phyloP scores from a whole-genome alignment of 2,113 vertebrate genomes.

The Zosterops borbonicus region DNA sequence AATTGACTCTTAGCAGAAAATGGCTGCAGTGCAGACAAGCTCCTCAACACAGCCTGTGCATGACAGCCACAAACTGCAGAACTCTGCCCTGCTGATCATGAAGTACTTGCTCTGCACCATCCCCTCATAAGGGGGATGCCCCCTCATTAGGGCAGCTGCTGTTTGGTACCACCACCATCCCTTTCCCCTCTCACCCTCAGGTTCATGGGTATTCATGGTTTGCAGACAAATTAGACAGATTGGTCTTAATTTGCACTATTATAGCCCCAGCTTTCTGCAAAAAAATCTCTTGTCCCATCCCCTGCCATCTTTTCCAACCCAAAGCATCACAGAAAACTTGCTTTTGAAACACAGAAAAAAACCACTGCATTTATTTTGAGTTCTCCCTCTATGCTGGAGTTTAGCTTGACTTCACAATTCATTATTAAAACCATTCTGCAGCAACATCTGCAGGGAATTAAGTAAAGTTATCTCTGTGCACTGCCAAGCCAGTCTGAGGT shows the following conservation, averaged over 20 bases:
- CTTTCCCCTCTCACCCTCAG: rapidly evolving
- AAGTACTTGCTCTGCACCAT: background rate
- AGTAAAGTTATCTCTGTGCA: conserved; percentile 44
- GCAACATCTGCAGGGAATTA: conserved; percentile 62
- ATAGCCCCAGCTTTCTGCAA: background rate
- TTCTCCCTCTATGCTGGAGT: background rate
- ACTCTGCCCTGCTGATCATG: background rate
- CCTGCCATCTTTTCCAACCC: background rate
- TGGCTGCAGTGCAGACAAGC: background rate
- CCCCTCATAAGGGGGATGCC: too few relatives aligned
- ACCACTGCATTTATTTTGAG: conserved; percentile 24
- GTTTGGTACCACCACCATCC: background rate
- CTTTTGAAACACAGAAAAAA: conserved; percentile 49
- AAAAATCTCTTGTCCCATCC: background rate
- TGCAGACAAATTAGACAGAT: background rate
- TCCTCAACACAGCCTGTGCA: background rate
- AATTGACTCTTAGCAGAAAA: background rate
- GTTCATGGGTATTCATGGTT: background rate
- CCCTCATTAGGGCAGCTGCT: background rate
- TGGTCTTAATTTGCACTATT: background rate
- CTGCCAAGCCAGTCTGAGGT: conserved; percentile 55
- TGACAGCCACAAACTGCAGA: background rate
- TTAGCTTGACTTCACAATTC: conserved; percentile 30
- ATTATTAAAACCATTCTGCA: conserved; percentile 51
- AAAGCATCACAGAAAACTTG: background rate